Conservation (phyloP, 2,888 invertebrate genomes). For the Agriopis aurantiaria region DNA sequence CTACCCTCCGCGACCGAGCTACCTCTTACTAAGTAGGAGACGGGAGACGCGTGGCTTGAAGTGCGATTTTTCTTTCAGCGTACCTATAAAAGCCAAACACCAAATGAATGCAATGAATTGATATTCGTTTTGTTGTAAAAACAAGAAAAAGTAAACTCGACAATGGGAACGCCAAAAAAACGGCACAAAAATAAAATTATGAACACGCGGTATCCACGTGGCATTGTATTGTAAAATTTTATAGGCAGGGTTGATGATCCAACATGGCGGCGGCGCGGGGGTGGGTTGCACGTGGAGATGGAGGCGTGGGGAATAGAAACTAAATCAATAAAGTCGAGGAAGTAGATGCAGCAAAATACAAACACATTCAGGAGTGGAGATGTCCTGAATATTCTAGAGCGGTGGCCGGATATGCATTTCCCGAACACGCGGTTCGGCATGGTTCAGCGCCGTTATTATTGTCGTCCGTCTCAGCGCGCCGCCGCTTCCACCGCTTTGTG, state of each 20-base stretch:
- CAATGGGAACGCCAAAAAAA: not conserved
- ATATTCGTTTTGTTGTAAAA: not conserved
- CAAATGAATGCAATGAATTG: not conserved
- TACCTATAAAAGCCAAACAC: not conserved
- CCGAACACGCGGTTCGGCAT: conserved; percentile 26
- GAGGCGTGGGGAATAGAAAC: conserved; percentile 59
- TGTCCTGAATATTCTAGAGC: conserved; percentile 25
- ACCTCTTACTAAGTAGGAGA: conserved; percentile 41
- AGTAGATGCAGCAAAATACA: conserved; percentile 42
- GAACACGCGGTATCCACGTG: conserved; percentile 57
- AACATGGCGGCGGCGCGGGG: conserved; percentile 39
- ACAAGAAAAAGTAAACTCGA: not conserved
- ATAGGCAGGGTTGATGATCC: conserved; percentile 49
- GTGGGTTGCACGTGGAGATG: conserved; percentile 47
- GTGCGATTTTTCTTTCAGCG: conserved; percentile 16
- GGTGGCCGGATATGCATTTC: conserved; percentile 43
- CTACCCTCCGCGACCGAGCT: conserved; percentile 50
- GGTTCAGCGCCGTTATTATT: conserved; percentile 26
- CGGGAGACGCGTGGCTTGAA: conserved; percentile 33
- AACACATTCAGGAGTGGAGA: conserved; percentile 8
- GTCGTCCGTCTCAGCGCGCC: conserved; percentile 19
- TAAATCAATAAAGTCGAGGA: conserved; percentile 67
- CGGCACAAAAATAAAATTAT: conserved; percentile 3
- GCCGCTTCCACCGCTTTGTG: conserved; percentile 21
- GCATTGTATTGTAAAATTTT: conserved; percentile 59